These are phyloP conservation scores for Dipodomys merriami DNA, from an alignment of 2,113 vertebrate genomes.

Conservation along the genomic window DNA sequence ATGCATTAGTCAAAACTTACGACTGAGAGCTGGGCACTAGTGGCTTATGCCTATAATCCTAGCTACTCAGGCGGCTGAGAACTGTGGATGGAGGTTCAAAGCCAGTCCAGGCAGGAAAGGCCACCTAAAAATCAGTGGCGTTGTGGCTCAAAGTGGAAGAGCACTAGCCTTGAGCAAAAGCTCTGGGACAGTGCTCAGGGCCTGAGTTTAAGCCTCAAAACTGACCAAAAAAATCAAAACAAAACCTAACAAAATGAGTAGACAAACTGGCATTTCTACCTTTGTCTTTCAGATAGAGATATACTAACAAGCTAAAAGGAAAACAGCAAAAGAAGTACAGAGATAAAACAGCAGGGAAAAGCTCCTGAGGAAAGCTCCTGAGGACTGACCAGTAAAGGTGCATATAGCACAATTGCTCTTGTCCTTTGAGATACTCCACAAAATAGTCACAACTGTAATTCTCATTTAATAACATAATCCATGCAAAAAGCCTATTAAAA, in stretches of 20 bases:
- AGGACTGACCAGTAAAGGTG: accelerated
- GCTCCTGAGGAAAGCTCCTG: neutral
- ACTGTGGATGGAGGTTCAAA: no score
- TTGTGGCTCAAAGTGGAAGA: no score
- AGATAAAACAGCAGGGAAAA: neutral
- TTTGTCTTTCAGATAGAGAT: neutral
- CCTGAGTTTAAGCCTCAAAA: no score
- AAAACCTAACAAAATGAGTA: neutral
- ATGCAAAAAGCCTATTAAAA: neutral
- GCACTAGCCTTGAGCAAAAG: no score
- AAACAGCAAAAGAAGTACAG: neutral
- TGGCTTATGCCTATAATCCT: no score
- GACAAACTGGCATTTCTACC: neutral
- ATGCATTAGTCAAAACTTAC: neutral
- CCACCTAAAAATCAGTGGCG: no score
- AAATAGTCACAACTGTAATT: neutral
- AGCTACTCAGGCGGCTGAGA: no score
- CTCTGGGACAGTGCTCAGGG: no score
- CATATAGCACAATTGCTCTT: accelerated
- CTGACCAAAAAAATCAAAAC: no score
- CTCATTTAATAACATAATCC: neutral
- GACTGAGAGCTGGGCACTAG: no score
- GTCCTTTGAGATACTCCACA: neutral
- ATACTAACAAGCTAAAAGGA: neutral
- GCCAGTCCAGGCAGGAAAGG: neutral